Conservation (phyloP, 2,888 invertebrate species). For the Zele albiditarsus region DNA sequence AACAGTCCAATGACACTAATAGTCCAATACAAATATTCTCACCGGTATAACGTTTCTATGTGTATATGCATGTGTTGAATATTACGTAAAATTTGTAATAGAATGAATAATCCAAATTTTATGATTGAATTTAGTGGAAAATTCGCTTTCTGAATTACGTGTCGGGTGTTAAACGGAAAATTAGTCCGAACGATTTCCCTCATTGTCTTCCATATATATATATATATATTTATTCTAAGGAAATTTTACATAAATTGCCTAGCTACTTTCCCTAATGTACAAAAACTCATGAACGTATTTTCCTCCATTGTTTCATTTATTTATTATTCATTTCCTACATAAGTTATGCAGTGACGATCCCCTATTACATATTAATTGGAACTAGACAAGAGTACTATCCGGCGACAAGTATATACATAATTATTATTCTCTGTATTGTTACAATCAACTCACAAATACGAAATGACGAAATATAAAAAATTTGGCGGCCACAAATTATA, state of each 20-base stretch:
- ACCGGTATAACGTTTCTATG: background rate
- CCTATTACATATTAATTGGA: slow-evolving; percentile 9
- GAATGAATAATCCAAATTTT: background rate
- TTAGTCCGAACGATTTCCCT: background rate
- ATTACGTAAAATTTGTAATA: background rate
- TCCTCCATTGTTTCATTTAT: background rate
- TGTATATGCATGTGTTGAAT: background rate
- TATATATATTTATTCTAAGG: background rate
- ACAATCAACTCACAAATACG: background rate
- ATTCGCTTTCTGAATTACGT: no score
- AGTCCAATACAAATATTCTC: background rate
- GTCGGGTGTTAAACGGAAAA: no score
- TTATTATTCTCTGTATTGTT: background rate
- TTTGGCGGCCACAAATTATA: no score
- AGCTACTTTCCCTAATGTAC: background rate
- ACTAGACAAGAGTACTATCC: background rate
- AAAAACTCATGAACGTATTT: background rate
- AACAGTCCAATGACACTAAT: slow-evolving; percentile 1
- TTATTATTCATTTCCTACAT: slow-evolving; percentile 7
- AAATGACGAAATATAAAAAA: no score
- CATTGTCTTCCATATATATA: background rate
- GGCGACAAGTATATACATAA: background rate
- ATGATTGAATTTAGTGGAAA: no score
- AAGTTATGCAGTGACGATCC: background rate
- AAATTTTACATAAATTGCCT: background rate